A percentile compares a stretch with the other conserved stretches of the same genome.
Conservation (phyloP, 2,888 invertebrate genomes). For the Hoplodrina ambigua region DNA sequence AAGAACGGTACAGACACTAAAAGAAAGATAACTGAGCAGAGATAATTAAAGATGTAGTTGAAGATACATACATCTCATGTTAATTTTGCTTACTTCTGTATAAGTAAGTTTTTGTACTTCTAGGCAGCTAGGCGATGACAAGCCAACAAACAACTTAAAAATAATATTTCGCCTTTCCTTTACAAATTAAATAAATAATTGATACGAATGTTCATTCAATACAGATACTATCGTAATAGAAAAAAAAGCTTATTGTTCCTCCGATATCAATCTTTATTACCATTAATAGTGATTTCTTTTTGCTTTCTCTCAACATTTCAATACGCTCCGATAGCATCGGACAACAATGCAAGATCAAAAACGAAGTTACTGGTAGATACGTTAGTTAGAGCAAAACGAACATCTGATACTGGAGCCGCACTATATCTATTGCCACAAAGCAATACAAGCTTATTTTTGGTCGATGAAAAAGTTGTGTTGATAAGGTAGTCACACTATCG, state of each 20-base stretch:
- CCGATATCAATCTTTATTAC: slow-evolving; percentile 54
- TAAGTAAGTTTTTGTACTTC: background rate
- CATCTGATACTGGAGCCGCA: background rate
- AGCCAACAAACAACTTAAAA: background rate
- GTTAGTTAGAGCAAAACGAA: slow-evolving; percentile 21
- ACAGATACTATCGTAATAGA: slow-evolving; percentile 5
- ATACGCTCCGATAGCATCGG: slow-evolving; percentile 52
- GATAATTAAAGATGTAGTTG: too few species aligned
- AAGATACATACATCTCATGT: background rate
- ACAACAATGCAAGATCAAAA: slow-evolving; percentile 35
- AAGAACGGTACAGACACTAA: too few species aligned
- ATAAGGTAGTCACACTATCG: background rate
- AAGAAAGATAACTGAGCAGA: too few species aligned
- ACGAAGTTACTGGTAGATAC: slow-evolving; percentile 18
- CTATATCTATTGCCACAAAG: background rate
- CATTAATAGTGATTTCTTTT: slow-evolving; percentile 47
- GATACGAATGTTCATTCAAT: slow-evolving; percentile 15
- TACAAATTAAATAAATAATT: slow-evolving; percentile 30
- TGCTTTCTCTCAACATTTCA: slow-evolving; percentile 61
- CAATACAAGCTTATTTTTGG: background rate
- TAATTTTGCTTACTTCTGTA: background rate
- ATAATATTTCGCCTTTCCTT: slow-evolving; percentile 11
- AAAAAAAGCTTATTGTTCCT: slow-evolving; percentile 34
- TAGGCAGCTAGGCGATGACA: too few species aligned
- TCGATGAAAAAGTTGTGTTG: background rate